Percentiles rank a stretch among this genome's conserved stretches.
These are phyloP conservation scores for Acanthurus tractus DNA, from an alignment of 2,797 vertebrate genomes.

Conservation along the genomic window DNA sequence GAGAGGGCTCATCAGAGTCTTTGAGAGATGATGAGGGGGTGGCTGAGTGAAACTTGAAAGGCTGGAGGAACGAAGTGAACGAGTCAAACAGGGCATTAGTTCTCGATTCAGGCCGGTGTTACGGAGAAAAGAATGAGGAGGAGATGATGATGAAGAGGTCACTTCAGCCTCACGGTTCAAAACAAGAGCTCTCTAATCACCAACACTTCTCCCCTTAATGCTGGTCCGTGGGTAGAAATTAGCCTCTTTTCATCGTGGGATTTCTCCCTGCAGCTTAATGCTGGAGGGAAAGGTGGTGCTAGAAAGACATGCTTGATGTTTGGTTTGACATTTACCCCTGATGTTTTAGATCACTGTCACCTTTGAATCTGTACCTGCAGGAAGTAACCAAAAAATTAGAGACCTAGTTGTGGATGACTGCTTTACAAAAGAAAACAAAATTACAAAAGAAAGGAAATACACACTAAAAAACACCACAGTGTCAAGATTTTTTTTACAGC, in stretches of 20 bases:
- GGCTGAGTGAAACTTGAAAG: slow-evolving; percentile 29
- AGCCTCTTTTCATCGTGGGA: background rate
- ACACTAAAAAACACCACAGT: background rate
- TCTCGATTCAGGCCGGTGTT: slow-evolving; percentile 22
- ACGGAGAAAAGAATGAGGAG: slow-evolving; percentile 4
- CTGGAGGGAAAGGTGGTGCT: background rate
- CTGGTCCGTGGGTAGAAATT: slow-evolving; percentile 10
- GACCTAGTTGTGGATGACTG: background rate
- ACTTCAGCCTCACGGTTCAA: slow-evolving; percentile 25
- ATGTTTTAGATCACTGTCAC: background rate
- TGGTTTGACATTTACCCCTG: background rate
- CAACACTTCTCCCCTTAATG: slow-evolving; percentile 5
- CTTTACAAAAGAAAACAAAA: background rate
- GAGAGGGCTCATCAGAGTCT: slow-evolving; percentile 22
- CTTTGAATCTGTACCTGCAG: background rate
- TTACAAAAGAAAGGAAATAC: background rate
- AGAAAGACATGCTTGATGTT: slow-evolving; percentile 3
- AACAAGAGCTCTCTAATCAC: slow-evolving; percentile 49
- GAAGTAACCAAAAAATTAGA: background rate
- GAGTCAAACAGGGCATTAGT: slow-evolving; percentile 27
- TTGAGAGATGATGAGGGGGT: slow-evolving; percentile 31
- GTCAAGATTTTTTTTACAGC: background rate
- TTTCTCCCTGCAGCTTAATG: background rate
- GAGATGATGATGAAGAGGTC: slow-evolving; percentile 45
- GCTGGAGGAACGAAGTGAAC: slow-evolving; percentile 6